Percentiles rank a stretch among this genome's conserved stretches.
Conservation (phyloP, 2,888 invertebrate genomes). For the Emesis furor region DNA sequence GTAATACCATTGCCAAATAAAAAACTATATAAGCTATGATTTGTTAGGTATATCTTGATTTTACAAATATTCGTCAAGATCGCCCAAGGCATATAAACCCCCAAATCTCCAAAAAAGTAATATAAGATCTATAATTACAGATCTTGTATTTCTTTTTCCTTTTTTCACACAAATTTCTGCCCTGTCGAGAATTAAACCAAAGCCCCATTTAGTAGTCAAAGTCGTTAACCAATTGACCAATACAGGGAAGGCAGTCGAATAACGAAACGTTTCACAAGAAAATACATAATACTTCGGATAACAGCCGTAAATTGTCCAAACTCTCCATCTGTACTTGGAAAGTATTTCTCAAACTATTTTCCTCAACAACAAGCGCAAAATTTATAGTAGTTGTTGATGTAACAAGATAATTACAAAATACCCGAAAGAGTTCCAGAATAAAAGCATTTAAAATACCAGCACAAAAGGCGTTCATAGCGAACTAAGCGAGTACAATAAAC, state of each 20-base stretch:
- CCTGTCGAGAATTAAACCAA: no score
- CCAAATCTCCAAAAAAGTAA: no score
- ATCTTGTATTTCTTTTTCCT: no score
- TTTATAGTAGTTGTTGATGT: slow-evolving; percentile 54
- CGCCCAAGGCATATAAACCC: no score
- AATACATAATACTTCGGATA: neutral
- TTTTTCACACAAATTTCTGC: no score
- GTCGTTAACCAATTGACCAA: no score
- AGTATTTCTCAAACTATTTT: neutral
- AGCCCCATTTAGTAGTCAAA: no score
- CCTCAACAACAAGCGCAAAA: neutral
- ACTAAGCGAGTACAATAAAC: slow-evolving; percentile 42
- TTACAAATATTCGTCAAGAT: no score
- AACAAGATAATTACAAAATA: slow-evolving; percentile 63
- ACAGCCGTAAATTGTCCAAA: neutral
- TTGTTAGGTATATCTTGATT: no score
- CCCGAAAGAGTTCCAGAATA: slow-evolving; percentile 51
- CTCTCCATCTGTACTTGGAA: neutral
- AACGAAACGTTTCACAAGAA: neutral
- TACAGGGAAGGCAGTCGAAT: neutral
- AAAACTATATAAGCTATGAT: no score
- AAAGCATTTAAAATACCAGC: slow-evolving; percentile 56
- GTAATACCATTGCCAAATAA: no score
- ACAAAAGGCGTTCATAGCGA: slow-evolving; percentile 45
- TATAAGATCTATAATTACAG: no score